These are phyloP conservation scores for Gastracanthus pulcherrimus DNA, from an alignment of 2,888 invertebrate species.

Conservation along the genomic window DNA sequence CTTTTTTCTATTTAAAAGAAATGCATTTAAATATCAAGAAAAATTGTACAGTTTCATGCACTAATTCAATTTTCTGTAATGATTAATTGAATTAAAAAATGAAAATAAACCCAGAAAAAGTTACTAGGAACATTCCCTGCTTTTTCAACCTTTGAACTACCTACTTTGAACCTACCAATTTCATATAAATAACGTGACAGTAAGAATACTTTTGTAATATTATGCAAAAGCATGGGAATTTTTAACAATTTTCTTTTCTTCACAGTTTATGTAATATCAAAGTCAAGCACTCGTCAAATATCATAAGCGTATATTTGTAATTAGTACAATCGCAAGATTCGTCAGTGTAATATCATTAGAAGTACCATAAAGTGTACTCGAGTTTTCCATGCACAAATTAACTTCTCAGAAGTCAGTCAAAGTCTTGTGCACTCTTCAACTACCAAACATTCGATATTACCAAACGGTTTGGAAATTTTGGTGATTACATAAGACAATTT, in stretches of 20 bases:
- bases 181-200: neutral
- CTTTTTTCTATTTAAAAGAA: neutral
- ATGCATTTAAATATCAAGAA: neutral
- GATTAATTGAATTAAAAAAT: neutral
- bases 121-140: too few relatives aligned
- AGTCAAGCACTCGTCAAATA: neutral
- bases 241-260: neutral
- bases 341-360: constrained; percentile 17
- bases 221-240: neutral
- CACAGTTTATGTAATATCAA: constrained; percentile 14
- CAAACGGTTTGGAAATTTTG: neutral
- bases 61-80: neutral
- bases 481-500: neutral
- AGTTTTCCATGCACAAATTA: neutral
- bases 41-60: neutral
- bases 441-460: neutral
- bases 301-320: neutral
- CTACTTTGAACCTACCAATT: too few relatives aligned
- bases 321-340: neutral
- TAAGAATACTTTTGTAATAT: neutral
- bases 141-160: too few relatives aligned
- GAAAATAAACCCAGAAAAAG: too few relatives aligned
- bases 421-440: neutral
- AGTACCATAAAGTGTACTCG: neutral
- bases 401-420: constrained; percentile 34